These are phyloP conservation scores for Pyralis farinalis DNA, from an alignment of 2,888 invertebrate genomes.

Conservation along the genomic window DNA sequence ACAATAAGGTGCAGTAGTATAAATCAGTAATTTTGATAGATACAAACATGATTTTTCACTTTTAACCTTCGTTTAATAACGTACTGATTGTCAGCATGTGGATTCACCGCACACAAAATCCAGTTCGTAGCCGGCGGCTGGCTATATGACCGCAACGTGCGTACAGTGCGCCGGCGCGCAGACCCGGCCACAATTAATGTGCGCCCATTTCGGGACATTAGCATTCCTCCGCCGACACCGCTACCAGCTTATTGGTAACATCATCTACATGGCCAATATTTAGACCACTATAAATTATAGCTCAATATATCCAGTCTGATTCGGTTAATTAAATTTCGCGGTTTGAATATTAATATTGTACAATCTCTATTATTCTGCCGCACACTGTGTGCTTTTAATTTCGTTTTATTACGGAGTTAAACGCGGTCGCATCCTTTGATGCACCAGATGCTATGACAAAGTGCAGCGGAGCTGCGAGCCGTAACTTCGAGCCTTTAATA, in stretches of 20 bases:
- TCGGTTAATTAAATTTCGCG: conserved; percentile 39
- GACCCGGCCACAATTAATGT: conserved; percentile 47
- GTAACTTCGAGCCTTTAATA: conserved; percentile 55
- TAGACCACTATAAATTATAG: conserved; percentile 45
- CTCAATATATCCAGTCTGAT: conserved; percentile 30
- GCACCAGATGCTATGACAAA: conserved; percentile 50
- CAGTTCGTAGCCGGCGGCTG: conserved; percentile 19
- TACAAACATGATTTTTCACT: conserved; percentile 1
- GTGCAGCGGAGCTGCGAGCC: conserved; percentile 41
- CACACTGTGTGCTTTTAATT: conserved; percentile 27
- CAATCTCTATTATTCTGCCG: conserved; percentile 20
- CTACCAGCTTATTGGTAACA: conserved; percentile 49
- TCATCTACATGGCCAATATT: conserved; percentile 54
- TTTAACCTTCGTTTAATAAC: conserved; percentile 1
- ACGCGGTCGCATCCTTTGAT: conserved; percentile 37
- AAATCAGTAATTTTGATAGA: neutral
- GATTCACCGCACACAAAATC: conserved; percentile 26
- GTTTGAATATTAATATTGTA: conserved; percentile 38
- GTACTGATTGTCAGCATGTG: conserved; percentile 19
- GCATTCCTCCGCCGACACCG: conserved; percentile 49
- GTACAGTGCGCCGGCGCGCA: conserved; percentile 23
- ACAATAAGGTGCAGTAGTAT: neutral
- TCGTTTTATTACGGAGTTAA: conserved; percentile 40
- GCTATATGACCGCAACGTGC: conserved; percentile 29
- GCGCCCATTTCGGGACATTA: conserved; percentile 52